Evolutionary conservation across 2,888 invertebrate species (phyloP), one percentile per base, ranked within the genome.

Genomic region (Lissocephala sabroskyi): DNA sequence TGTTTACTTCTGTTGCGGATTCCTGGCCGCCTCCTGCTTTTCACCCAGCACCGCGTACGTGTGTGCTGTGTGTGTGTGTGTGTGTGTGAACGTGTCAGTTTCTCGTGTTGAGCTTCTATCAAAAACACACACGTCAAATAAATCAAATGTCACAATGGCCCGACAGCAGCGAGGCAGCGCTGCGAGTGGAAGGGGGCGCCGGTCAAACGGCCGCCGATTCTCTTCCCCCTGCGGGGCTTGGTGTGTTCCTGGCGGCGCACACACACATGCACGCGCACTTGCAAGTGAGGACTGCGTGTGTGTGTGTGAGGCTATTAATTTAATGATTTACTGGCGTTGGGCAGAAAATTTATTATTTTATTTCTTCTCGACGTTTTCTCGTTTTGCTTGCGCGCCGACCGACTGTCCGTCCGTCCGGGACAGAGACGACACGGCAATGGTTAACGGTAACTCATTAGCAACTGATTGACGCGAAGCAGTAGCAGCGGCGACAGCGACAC

Each of bases 111-210:
- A 71, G 79, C 77, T 68, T 77, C 77, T 79, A 77, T 79, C 77
- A 79, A 77, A 79, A 77, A 78, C 78, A 78, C 80, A 79, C 79
- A 78, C 70, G 76, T 79, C 79, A 79, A 80, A 81, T 81, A 81
- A 81, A 81, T 81, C 81, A 81, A 76, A 66, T 79, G 81, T 81
- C 81, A 79, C 71, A 77, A 71, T 76, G 70, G 65, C 62, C 59
- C 32, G 42, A 13, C 39, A 32, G 41, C 13, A 18, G 37, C 16
- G 30, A 11, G 33, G 16, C 29, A 30, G 16, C 32, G 29, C 39
- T 26, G 14, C 35, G 4, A 35, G 33, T 28, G 41, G 10, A 23
- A 23, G 7, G 23, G 7, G 23, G 7, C 68, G 67, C 3, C 63
- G 68, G 75, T 68, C 68, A 68, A 56, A 70, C 71, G 74, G 68